Evolutionary conservation across 2,113 vertebrate genomes (phyloP).

Genomic region (Epinephelus fuscoguttatus): DNA sequence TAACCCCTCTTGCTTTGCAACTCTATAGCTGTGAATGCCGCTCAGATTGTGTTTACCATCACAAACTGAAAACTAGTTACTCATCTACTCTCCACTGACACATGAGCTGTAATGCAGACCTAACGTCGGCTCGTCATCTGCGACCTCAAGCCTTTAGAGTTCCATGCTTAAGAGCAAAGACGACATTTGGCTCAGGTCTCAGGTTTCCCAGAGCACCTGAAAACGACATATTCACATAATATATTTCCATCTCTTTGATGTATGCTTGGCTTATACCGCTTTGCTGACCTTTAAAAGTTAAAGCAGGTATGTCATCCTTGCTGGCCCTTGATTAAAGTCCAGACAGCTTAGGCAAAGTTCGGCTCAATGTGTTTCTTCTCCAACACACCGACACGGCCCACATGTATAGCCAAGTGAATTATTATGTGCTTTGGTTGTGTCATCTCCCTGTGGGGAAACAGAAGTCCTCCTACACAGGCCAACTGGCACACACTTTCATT

Average conservation of each 20-base stretch:
- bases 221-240: background rate
- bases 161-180: slow-evolving; percentile 36
- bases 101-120: slow-evolving; percentile 17
- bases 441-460: slow-evolving; percentile 66
- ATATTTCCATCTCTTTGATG: background rate
- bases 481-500: slow-evolving; percentile 65
- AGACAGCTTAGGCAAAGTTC: background rate
- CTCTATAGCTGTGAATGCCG: background rate
- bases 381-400: slow-evolving; percentile 23
- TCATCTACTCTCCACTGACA: slow-evolving; percentile 7
- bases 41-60: background rate
- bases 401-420: slow-evolving; percentile 42
- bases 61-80: background rate
- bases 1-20: background rate
- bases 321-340: background rate
- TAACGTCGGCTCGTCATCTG: slow-evolving; percentile 31
- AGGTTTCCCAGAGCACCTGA: background rate
- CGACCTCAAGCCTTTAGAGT: slow-evolving; percentile 5
- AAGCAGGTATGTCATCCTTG: background rate
- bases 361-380: slow-evolving; percentile 13
- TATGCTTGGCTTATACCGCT: background rate
- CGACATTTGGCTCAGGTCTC: slow-evolving; percentile 37
- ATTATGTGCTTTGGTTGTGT: slow-evolving; percentile 53
- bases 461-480: slow-evolving; percentile 62
- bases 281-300: background rate